Conservation (phyloP, 2,113 vertebrate species). For the Xenus cinereus region DNA sequence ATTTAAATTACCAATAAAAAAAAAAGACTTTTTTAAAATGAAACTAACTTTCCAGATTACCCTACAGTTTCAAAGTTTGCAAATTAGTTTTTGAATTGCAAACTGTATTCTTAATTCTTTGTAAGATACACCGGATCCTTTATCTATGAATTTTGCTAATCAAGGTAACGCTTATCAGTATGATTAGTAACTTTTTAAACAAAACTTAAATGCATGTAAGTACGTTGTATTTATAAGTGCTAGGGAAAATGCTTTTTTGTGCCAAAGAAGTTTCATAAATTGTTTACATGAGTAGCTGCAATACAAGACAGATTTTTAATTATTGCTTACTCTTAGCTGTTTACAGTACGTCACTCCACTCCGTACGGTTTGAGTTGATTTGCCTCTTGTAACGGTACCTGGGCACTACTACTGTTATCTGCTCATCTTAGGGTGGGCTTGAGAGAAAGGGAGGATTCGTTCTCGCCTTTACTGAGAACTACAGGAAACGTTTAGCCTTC, state of each 20-base stretch:
- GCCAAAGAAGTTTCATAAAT: constrained; percentile 79
- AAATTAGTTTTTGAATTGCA: constrained; percentile 55
- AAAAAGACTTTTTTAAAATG: neutral
- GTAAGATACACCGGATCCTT: constrained; percentile 37
- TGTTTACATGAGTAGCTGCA: constrained; percentile 73
- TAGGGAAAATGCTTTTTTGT: constrained; percentile 73
- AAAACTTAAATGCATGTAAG: constrained; percentile 39
- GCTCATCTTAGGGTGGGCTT: neutral
- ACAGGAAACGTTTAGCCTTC: neutral
- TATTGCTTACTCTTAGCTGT: constrained; percentile 55
- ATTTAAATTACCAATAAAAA: neutral
- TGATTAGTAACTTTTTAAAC: constrained; percentile 45
- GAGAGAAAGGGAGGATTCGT: neutral
- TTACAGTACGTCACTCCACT: constrained; percentile 35
- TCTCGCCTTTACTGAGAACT: neutral
- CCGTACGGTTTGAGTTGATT: neutral
- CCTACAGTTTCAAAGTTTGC: constrained; percentile 22
- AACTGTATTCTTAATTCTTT: constrained; percentile 58
- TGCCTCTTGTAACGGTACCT: constrained; percentile 33
- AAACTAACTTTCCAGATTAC: constrained; percentile 24
- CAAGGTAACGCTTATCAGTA: constrained; percentile 34
- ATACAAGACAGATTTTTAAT: constrained; percentile 44
- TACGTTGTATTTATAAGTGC: constrained; percentile 49
- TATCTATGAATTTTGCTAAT: constrained; percentile 60
- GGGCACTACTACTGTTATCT: constrained; percentile 5